A percentile compares a stretch with the other conserved stretches of the same genome.
Evolutionary conservation across 2,888 invertebrate species (phyloP).

Genomic region (Tiliacea citrago): DNA sequence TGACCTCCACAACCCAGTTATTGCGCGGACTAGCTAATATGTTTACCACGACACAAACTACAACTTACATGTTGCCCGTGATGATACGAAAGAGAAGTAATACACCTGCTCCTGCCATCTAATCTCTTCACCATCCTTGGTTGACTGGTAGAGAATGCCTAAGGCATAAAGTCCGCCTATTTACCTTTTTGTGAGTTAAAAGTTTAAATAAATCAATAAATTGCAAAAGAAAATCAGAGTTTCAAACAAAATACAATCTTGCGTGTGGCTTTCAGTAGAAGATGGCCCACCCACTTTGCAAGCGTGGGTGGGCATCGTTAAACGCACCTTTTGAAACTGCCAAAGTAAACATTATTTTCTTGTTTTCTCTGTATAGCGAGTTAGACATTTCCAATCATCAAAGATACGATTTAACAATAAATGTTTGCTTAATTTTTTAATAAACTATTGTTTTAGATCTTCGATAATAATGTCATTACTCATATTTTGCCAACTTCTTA

Average conservation of each 20-base stretch:
- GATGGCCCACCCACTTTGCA: slow-evolving; percentile 29
- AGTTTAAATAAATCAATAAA: no score
- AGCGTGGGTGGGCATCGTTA: slow-evolving; percentile 36
- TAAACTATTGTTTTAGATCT: background rate
- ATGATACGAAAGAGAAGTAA: background rate
- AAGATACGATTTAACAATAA: no score
- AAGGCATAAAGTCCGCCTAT: no score
- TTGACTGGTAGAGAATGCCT: no score
- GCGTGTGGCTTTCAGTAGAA: slow-evolving; percentile 6
- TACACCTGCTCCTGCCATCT: no score
- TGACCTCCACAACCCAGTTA: background rate
- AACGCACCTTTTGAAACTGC: slow-evolving; percentile 22
- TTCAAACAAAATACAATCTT: slow-evolving; percentile 8
- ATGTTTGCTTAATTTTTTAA: background rate
- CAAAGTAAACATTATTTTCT: slow-evolving; percentile 1
- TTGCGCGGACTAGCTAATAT: background rate
- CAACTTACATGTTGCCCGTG: background rate
- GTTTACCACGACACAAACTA: background rate
- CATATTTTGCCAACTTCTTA: background rate
- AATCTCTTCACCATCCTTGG: no score
- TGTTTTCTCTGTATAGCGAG: background rate
- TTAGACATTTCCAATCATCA: background rate
- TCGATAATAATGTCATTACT: background rate
- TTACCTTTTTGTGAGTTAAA: no score
- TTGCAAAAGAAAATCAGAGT: background rate